Evolutionary conservation across 2,888 invertebrate genomes (phyloP), one percentile per base, ranked within the genome.

Genomic region (Escarpia spicata): DNA sequence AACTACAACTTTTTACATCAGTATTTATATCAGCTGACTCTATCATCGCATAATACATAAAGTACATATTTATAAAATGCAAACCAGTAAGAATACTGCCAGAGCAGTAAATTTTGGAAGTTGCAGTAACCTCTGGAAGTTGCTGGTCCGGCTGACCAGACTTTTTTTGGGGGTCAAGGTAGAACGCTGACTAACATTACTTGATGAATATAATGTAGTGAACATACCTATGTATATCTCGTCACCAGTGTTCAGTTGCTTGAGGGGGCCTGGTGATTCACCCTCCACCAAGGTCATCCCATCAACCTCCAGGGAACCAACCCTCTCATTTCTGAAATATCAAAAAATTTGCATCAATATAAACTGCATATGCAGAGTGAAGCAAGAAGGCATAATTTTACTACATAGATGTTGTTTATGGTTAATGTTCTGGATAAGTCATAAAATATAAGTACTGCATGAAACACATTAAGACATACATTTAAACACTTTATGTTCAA

Each of bases 231-330:
- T 98, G 97, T 98, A 99, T 92, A 99, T 97, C 94, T 98, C 98
- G 95, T 98, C 98, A 19, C 98, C 90, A 9, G 91, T 98, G 96
- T 98, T 98, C 91, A 98, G 97, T 96, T 98, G 98, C 94, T 98
- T 98, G 94, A 98, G 97, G 95, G 98, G 98, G 92, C 99, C 99
- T 0, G 98, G 98, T 19, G 98, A 98, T 94, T 98, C 97, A 92
- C 98, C 98, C 0, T 98, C 98, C 45, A 98, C 97, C 8, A 98
- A 98, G 92, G 98, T 98, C 92, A 98, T 97, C 91, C 98, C 98
- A 96, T 99, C 99, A n/a, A 99, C 98, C 95, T 98, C 98, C 92
- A 99, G 97, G 45, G 98, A 98, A 12, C 98, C 98, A 94, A 98
- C 92, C 58, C 90, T 91, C 43, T 93, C 92, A 90, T 93, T 92